These are phyloP conservation scores for Drosophila ezoana DNA, from an alignment of 2,888 invertebrate genomes.

Conservation along the genomic window DNA sequence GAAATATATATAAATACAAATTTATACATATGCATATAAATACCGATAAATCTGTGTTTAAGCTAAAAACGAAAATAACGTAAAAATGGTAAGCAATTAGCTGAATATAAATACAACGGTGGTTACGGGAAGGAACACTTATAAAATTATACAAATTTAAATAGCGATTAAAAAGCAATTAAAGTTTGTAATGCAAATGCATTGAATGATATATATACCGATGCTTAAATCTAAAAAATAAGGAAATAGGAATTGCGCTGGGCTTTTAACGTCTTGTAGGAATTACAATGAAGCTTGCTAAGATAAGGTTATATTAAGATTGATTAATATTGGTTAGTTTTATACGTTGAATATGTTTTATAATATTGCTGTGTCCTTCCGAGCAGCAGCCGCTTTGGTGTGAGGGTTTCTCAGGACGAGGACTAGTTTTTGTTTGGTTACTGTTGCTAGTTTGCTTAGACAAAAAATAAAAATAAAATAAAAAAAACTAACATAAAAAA, in stretches of 20 bases:
- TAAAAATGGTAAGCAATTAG: slow-evolving; percentile 40
- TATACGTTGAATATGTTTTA: slow-evolving; percentile 69
- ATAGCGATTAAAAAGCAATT: slow-evolving; percentile 48
- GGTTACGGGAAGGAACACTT: slow-evolving; percentile 38
- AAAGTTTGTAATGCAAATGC: slow-evolving; percentile 45
- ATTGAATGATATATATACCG: slow-evolving; percentile 41
- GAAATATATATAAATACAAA: slow-evolving; percentile 51
- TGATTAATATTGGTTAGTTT: slow-evolving; percentile 70
- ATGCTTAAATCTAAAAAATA: slow-evolving; percentile 60
- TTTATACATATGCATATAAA: slow-evolving; percentile 42
- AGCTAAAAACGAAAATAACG: slow-evolving; percentile 29
- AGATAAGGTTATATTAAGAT: slow-evolving; percentile 67
- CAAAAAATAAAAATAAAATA: slow-evolving; percentile 51
- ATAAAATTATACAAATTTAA: slow-evolving; percentile 34
- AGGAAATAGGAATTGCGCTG: slow-evolving; percentile 40
- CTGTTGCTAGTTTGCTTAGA: slow-evolving; percentile 78
- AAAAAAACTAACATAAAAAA: slow-evolving; percentile 36
- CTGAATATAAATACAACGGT: slow-evolving; percentile 49
- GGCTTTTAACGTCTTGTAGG: slow-evolving; percentile 45
- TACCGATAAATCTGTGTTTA: slow-evolving; percentile 47
- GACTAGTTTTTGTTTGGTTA: slow-evolving; percentile 70
- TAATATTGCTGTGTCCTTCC: slow-evolving; percentile 68
- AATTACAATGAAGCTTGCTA: slow-evolving; percentile 61
- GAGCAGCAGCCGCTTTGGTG: slow-evolving; percentile 77
- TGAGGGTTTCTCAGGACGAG: slow-evolving; percentile 47